Evolutionary conservation across 2,888 invertebrate genomes (phyloP).

Genomic region (Eilema caniola): DNA sequence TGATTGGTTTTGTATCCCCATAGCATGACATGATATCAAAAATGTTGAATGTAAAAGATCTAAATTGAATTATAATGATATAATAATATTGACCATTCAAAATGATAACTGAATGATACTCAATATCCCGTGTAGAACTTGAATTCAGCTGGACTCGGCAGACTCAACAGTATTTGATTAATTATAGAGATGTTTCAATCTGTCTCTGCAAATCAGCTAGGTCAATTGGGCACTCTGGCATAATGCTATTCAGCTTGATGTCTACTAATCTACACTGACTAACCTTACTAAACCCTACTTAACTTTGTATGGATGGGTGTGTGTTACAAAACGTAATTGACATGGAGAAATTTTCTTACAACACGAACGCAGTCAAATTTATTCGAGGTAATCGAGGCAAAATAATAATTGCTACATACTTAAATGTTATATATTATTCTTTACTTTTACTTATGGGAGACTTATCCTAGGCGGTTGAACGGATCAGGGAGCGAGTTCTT

Average conservation of each 20-base stretch:
- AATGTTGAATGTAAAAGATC: too few relatives aligned
- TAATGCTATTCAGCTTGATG: neutral
- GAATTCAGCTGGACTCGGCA: neutral
- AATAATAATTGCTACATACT: too few relatives aligned
- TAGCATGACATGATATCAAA: too few relatives aligned
- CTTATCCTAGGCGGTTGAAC: too few relatives aligned
- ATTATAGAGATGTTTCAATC: neutral
- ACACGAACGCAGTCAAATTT: too few relatives aligned
- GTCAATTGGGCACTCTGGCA: neutral
- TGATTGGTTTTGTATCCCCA: too few relatives aligned
- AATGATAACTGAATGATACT: neutral
- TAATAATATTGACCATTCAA: neutral
- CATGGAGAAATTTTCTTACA: too few relatives aligned
- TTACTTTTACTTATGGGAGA: neutral
- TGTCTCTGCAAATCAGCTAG: neutral
- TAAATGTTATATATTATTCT: neutral
- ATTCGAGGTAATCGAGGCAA: too few relatives aligned
- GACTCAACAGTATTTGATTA: neutral
- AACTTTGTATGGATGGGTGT: too few relatives aligned
- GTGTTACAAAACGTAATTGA: too few relatives aligned
- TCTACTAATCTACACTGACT: neutral
- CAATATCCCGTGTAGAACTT: neutral
- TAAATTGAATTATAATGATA: neutral
- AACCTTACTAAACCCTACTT: too few relatives aligned
- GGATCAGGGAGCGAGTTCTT: too few relatives aligned